Base-by-base conservation (phyloP, 2,113 vertebrate species). In the Ageneiosus marmoratus region DNA sequence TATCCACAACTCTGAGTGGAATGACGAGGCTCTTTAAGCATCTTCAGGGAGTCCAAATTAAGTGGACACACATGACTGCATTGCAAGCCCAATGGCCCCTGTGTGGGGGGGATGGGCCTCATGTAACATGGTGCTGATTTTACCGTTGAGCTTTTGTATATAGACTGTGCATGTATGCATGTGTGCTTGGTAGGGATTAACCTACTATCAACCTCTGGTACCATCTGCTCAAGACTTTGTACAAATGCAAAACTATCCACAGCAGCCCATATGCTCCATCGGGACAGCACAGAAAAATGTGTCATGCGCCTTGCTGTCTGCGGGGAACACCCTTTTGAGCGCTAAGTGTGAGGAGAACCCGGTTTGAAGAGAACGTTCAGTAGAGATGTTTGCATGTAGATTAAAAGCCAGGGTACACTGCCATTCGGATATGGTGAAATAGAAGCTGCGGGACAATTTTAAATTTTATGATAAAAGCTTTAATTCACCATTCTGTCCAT, bases 151-250 rank as follows among this genome's bases (percentile, higher is more conserved):
- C 53, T 76, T 80, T 73, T 51, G 29, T 51, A 69, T 80, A 53
- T 76, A 56, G 48, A 48, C 73, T 24, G 50, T 37, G 20, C 73
- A 58, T 63, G 65, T 72, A 56, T 75, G 55, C 69, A 11, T 50
- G 75, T 81, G 81, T 53, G 58, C 67, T 56, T 58, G 79, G 56
- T 69, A 48, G 60, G 80, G 76, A 84, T 84, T 86, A 83, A 78
- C 67, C 74, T 69, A 77, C 76, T 24, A 27, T 87, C 86, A 86
- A 87, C 85, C 87, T 88, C 89, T 87, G 84, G 85, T 89, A 85
- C 87, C 81, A 89, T 89, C 88, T 73, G 89, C 86, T 88, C 85
- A 87, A 90, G 89, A 92, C 89, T 89, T 83, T 83, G 91, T 90
- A 91, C 87, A 92, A 90, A 89, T 89, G 58, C 86, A 88, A 85